phyloP scores from a whole-genome alignment of 2,888 invertebrate genomes.

The Oligia fasciuncula region DNA sequence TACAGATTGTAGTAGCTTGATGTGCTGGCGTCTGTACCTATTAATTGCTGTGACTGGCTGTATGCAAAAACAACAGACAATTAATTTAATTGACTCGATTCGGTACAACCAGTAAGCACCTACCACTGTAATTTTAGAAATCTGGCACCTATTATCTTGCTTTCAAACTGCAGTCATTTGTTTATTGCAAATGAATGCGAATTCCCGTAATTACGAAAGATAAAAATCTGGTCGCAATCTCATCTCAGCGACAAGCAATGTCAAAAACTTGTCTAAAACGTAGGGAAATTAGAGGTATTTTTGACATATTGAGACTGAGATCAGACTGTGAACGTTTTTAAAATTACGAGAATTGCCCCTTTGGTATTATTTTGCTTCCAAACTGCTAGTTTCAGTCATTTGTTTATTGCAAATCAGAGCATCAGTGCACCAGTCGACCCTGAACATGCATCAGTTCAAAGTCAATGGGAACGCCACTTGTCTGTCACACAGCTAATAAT shows the following conservation, averaged over 20 bases:
- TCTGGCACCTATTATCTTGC: too few species aligned
- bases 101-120: not conserved
- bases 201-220: too few species aligned
- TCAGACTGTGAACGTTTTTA: not conserved
- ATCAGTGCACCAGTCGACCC: constrained; percentile 41
- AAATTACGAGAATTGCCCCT: not conserved
- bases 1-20: too few species aligned
- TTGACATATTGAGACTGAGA: not conserved
- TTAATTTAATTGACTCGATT: not conserved
- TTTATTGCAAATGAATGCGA: not conserved
- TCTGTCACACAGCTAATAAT: constrained; percentile 63
- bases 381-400: not conserved
- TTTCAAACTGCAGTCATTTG: not conserved
- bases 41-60: not conserved
- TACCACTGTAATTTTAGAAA: not conserved
- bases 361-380: not conserved
- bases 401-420: constrained; percentile 19
- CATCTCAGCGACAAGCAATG: too few species aligned
- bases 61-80: not conserved
- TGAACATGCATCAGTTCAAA: constrained; percentile 61
- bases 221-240: too few species aligned
- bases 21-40: too few species aligned
- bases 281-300: too few species aligned
- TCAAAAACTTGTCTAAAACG: too few species aligned
- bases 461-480: constrained; percentile 55